Evolutionary conservation across 2,888 invertebrate species (phyloP).

Genomic region (Platypus cylindrus): DNA sequence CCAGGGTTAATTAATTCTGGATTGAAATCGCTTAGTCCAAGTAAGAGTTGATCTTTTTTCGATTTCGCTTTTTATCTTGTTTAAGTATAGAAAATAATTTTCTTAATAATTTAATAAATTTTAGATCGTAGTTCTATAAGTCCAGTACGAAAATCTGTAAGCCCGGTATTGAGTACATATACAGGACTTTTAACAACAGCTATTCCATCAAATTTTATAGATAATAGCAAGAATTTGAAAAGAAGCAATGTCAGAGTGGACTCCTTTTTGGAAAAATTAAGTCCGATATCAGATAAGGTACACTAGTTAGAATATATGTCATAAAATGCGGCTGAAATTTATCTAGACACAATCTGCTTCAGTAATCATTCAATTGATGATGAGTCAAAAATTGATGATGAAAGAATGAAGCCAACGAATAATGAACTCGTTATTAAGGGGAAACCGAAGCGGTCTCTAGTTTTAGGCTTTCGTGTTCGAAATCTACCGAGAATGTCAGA

Average conservation of each 20-base stretch:
- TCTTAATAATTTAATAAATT: neutral
- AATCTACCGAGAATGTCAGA: too few relatives aligned
- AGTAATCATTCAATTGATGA: too few relatives aligned
- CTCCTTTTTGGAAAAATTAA: conserved; percentile 35
- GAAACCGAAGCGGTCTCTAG: too few relatives aligned
- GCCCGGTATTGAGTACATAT: conserved; percentile 15
- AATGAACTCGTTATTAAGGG: too few relatives aligned
- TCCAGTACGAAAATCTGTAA: conserved; percentile 19
- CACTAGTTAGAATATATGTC: too few relatives aligned
- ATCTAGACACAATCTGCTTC: too few relatives aligned
- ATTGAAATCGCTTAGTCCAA: conserved; percentile 18
- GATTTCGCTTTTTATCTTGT: neutral
- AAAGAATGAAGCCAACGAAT: too few relatives aligned
- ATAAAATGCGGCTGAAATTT: too few relatives aligned
- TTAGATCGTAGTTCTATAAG: conserved; percentile 15
- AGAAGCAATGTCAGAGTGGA: conserved; percentile 30
- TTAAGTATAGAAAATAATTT: neutral
- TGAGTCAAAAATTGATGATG: too few relatives aligned
- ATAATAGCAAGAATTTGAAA: conserved; percentile 18
- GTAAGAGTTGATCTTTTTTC: conserved; percentile 1
- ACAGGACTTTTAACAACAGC: conserved; percentile 8
- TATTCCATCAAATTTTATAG: conserved; percentile 12
- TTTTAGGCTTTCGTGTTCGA: too few relatives aligned
- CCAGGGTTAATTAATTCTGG: conserved; percentile 17
- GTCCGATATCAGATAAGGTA: conserved; percentile 22